Conservation (phyloP, 2,888 invertebrate species). For the Sceliomorpha sp. region DNA sequence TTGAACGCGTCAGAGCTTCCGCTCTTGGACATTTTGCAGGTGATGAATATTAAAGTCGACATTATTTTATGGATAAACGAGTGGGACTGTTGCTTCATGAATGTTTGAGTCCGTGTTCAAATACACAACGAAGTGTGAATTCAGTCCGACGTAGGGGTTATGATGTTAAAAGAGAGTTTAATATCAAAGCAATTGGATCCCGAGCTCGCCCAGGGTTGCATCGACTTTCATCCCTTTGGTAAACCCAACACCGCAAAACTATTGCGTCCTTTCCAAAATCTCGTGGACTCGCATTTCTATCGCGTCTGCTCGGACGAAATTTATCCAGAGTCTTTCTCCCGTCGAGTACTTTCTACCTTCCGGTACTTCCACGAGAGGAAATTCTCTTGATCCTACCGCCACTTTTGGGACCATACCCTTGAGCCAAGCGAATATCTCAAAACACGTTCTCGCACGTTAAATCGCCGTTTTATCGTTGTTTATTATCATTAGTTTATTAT, state of each 20-base stretch:
- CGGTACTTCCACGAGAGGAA: neutral
- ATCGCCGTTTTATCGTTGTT: too few relatives aligned
- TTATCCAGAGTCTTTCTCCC: slow-evolving; percentile 27
- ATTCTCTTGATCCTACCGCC: slow-evolving; percentile 3
- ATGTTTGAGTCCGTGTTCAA: slow-evolving; percentile 11
- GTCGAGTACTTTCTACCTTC: slow-evolving; percentile 29
- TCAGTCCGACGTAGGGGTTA: slow-evolving; percentile 35
- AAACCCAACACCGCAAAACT: slow-evolving; percentile 67
- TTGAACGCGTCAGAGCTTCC: too few relatives aligned
- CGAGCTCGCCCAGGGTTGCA: slow-evolving; percentile 63
- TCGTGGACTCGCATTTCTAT: slow-evolving; percentile 39
- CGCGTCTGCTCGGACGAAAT: slow-evolving; percentile 28
- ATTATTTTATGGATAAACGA: neutral
- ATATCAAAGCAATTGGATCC: slow-evolving; percentile 74
- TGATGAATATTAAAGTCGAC: neutral
- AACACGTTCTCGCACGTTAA: too few relatives aligned
- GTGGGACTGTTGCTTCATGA: neutral
- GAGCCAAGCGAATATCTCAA: too few relatives aligned
- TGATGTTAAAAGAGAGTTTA: slow-evolving; percentile 70
- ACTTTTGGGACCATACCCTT: neutral
- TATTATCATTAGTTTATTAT: too few relatives aligned
- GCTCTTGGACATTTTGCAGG: too few relatives aligned
- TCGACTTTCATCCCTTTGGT: slow-evolving; percentile 73
- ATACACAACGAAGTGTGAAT: slow-evolving; percentile 18
- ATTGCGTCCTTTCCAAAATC: slow-evolving; percentile 59